These are phyloP conservation scores for Drosophila ambigua DNA, from an alignment of 1,140 invertebrate genomes.

Conservation along the genomic window DNA sequence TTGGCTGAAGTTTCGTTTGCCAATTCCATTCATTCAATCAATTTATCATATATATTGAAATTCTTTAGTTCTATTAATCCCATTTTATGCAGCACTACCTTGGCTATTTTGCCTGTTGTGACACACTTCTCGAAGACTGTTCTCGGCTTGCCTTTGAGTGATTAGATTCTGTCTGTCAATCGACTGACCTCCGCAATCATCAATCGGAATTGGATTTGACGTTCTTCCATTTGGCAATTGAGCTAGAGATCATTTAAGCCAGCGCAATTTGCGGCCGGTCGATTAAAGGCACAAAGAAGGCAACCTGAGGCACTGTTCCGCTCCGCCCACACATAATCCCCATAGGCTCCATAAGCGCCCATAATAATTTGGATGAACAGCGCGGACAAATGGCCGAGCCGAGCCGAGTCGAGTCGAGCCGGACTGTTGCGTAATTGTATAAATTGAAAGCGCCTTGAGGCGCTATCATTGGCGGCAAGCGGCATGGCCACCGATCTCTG, in stretches of 20 bases:
- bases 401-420: neutral
- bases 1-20: no score
- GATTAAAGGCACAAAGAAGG: conserved; percentile 57
- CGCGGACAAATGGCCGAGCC: conserved; percentile 3
- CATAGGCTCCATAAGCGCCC: neutral
- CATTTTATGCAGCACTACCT: no score
- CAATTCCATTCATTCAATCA: no score
- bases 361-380: conserved; percentile 7
- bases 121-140: no score
- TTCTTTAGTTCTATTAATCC: no score
- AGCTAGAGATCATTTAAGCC: conserved; percentile 65
- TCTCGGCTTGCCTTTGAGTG: no score
- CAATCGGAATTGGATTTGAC: conserved; percentile 72
- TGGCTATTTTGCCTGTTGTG: no score
- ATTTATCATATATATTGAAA: no score
- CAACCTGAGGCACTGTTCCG: conserved; percentile 20
- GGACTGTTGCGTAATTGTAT: conserved; percentile 69
- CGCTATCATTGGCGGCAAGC: conserved; percentile 69
- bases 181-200: conserved; percentile 39
- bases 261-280: conserved; percentile 57
- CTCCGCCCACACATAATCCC: conserved; percentile 16
- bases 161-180: neutral
- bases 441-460: conserved; percentile 79
- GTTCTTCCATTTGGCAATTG: conserved; percentile 63
- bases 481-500: conserved; percentile 36